Percentiles rank a stretch among this genome's conserved stretches.
These are phyloP conservation scores for Hartigia nigra DNA, from an alignment of 2,888 invertebrate genomes.

Conservation along the genomic window DNA sequence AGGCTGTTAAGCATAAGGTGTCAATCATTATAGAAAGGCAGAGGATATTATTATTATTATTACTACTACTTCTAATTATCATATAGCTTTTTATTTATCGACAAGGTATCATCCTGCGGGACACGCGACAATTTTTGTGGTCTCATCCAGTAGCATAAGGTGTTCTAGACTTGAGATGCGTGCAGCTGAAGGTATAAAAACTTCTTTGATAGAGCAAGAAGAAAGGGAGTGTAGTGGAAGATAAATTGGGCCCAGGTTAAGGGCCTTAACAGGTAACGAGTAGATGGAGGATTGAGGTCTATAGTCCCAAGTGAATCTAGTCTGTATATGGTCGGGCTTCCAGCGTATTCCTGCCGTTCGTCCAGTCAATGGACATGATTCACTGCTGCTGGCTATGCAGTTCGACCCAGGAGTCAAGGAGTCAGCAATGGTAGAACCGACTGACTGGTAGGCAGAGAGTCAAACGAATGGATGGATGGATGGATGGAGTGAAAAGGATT, in stretches of 20 bases:
- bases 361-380: constrained; percentile 59
- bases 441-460: not conserved
- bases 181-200: not conserved
- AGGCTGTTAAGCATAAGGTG: not conserved
- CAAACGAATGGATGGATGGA: constrained; percentile 2
- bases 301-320: constrained; percentile 53
- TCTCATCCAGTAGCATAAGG: not conserved
- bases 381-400: constrained; percentile 41
- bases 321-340: constrained; percentile 58
- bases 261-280: not conserved
- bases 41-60: not conserved
- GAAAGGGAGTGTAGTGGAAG: not conserved
- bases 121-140: not conserved
- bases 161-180: not conserved
- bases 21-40: not conserved
- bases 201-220: not conserved
- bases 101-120: not conserved
- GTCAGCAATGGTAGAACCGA: not conserved
- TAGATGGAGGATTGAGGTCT: not conserved
- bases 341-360: constrained; percentile 47
- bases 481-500: not conserved
- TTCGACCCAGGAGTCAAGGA: not conserved
- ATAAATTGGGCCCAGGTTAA: not conserved
- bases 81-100: not conserved
- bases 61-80: not conserved